phyloP scores from a whole-genome alignment of 2,113 vertebrate species.

The Penelope pileata region DNA sequence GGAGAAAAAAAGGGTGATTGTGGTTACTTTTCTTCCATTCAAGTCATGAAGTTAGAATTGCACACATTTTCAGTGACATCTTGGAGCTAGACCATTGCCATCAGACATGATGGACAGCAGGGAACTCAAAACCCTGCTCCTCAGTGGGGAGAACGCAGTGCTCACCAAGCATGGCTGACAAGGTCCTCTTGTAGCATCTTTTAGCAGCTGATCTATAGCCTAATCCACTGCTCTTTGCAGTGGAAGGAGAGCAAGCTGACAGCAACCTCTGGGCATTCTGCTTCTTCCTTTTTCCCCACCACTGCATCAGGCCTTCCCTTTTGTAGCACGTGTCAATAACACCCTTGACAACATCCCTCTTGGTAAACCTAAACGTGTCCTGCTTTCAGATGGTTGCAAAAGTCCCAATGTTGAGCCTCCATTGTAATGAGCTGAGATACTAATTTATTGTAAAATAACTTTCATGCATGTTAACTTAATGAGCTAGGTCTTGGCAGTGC shows the following conservation, averaged over 20 bases:
- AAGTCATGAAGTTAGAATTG: neutral
- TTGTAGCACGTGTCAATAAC: neutral
- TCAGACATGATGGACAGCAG: neutral
- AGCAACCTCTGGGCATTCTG: neutral
- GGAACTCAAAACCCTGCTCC: neutral
- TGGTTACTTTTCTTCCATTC: too few species aligned
- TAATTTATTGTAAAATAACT: neutral
- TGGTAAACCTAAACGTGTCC: neutral
- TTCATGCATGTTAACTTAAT: neutral
- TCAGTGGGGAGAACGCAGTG: neutral
- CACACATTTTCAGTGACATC: neutral
- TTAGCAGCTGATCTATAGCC: neutral
- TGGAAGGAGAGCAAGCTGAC: neutral
- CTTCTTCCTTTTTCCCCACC: neutral
- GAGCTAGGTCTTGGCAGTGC: neutral
- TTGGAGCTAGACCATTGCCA: neutral
- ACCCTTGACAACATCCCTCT: neutral
- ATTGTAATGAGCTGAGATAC: rapidly evolving
- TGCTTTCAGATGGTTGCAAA: neutral
- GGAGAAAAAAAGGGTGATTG: neutral
- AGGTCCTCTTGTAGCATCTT: neutral
- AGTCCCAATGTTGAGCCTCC: neutral
- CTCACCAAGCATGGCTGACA: neutral
- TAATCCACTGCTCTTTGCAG: neutral
- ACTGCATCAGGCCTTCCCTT: neutral